Conservation (phyloP, 2,888 invertebrate species). For the Sphecodes monilicornis region DNA sequence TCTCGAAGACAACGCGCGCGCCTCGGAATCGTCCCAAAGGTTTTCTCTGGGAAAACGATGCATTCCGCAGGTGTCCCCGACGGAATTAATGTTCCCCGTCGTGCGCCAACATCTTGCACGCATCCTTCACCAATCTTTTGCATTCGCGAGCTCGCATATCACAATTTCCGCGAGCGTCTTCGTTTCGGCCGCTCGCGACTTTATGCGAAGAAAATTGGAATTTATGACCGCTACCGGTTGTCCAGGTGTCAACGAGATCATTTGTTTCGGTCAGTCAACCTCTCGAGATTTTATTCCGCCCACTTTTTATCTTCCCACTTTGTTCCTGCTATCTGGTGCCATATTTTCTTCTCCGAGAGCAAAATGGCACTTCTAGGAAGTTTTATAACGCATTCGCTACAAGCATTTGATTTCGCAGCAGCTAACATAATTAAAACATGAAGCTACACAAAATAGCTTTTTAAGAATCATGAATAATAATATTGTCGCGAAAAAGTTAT, state of each 20-base stretch:
- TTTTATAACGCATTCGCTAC: not conserved
- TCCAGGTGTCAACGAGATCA: not conserved
- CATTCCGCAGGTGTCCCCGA: not conserved
- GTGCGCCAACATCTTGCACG: conserved; percentile 1
- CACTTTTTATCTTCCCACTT: not conserved
- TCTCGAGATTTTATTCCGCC: not conserved
- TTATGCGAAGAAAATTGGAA: not conserved
- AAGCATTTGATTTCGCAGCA: not conserved
- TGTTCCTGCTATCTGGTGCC: not conserved
- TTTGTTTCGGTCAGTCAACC: not conserved
- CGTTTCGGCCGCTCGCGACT: not conserved
- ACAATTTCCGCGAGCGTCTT: not conserved
- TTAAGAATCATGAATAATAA: too few species aligned
- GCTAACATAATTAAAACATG: too few species aligned
- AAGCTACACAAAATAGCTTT: too few species aligned
- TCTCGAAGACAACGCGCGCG: not conserved
- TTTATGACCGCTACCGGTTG: not conserved
- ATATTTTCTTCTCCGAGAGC: not conserved
- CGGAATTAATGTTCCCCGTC: conserved; percentile 23
- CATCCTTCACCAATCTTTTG: not conserved
- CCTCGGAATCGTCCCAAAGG: not conserved
- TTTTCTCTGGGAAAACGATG: not conserved
- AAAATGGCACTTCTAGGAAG: not conserved
- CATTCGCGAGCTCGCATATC: not conserved
- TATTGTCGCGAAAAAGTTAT: too few species aligned